Evolutionary conservation across 1,140 invertebrate species (phyloP).

Genomic region (Drosophila oshimai): DNA sequence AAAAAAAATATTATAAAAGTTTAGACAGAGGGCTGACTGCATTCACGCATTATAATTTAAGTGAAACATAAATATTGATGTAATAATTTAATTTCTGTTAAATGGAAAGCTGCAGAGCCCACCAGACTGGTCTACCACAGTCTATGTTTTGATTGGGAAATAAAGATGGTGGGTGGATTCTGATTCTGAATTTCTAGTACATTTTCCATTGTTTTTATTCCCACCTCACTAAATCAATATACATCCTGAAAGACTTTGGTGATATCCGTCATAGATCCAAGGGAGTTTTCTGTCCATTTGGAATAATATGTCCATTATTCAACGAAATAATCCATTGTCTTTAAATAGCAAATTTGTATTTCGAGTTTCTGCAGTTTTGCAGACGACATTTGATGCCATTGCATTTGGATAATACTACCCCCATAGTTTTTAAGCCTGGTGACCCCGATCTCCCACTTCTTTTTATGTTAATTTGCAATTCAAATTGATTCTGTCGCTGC

Average conservation of each 20-base stretch:
- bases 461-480: constrained; percentile 66
- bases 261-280: background rate
- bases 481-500: constrained; percentile 59
- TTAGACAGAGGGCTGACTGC: constrained; percentile 63
- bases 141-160: constrained; percentile 2
- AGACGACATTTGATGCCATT: constrained; percentile 63
- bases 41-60: constrained; percentile 81
- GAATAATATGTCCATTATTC: constrained; percentile 69
- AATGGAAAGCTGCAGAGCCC: constrained; percentile 54
- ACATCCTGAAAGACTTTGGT: background rate
- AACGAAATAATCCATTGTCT: constrained; percentile 68
- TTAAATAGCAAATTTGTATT: constrained; percentile 70
- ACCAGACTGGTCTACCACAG: background rate
- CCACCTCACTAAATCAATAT: background rate
- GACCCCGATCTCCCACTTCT: background rate
- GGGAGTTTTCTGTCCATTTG: constrained; percentile 27
- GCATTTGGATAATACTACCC: constrained; percentile 26
- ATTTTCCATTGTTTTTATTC: no score
- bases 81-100: constrained; percentile 78
- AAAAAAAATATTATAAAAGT: constrained; percentile 47
- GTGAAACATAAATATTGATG: constrained; percentile 81
- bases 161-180: no score
- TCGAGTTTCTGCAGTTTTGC: no score
- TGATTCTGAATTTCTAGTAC: no score
- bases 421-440: background rate